phyloP scores from a whole-genome alignment of 2,888 invertebrate genomes.

The Pseudoips prasinana region DNA sequence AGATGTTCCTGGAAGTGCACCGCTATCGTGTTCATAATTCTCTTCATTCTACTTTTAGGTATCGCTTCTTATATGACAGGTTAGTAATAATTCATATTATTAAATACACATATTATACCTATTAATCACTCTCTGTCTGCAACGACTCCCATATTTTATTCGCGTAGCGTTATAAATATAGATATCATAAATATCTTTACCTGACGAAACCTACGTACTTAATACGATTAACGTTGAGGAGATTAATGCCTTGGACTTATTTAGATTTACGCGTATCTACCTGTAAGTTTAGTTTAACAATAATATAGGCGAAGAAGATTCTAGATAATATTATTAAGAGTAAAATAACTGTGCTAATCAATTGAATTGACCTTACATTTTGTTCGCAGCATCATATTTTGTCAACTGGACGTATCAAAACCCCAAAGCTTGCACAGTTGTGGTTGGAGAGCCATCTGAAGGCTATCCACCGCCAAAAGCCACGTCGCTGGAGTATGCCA shows the following conservation, averaged over 20 bases:
- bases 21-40: slow-evolving; percentile 92
- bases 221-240: too few relatives aligned
- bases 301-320: too few relatives aligned
- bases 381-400: slow-evolving; percentile 87
- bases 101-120: not conserved
- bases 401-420: slow-evolving; percentile 93
- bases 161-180: too few relatives aligned
- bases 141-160: too few relatives aligned
- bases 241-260: too few relatives aligned
- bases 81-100: slow-evolving; percentile 52
- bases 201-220: too few relatives aligned
- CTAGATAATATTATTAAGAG: too few relatives aligned
- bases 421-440: slow-evolving; percentile 91
- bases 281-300: too few relatives aligned
- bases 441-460: slow-evolving; percentile 90
- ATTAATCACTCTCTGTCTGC: too few relatives aligned
- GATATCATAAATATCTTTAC: not conserved
- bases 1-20: slow-evolving; percentile 96
- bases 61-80: slow-evolving; percentile 94
- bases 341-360: too few relatives aligned
- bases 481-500: slow-evolving; percentile 84
- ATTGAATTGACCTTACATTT: too few relatives aligned
- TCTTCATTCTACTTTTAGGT: slow-evolving; percentile 91
- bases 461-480: slow-evolving; percentile 86
- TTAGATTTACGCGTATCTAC: too few relatives aligned